phyloP scores from a whole-genome alignment of 2,888 invertebrate genomes.

The Heliconius hortense region DNA sequence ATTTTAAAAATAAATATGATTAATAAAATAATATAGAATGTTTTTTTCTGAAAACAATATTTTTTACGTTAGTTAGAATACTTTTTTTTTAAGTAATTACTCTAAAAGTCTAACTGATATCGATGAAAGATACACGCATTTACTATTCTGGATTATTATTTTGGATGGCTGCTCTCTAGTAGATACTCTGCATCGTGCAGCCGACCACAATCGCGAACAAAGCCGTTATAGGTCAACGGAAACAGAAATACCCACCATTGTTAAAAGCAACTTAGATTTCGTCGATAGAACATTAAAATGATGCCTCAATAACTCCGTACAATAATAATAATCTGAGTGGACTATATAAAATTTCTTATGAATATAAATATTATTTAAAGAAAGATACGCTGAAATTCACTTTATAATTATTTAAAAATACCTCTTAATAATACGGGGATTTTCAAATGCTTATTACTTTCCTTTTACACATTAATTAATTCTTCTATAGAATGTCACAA shows the following conservation, averaged over 20 bases:
- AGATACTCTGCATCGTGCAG: slow-evolving; percentile 23
- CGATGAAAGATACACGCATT: neutral
- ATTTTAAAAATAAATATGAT: too few relatives aligned
- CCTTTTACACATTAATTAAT: too few relatives aligned
- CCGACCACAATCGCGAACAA: slow-evolving; percentile 22
- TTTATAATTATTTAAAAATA: neutral
- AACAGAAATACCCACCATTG: slow-evolving; percentile 17
- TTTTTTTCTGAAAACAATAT: too few relatives aligned
- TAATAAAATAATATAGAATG: too few relatives aligned
- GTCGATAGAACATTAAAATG: slow-evolving; percentile 13
- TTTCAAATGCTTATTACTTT: neutral
- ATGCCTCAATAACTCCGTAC: neutral
- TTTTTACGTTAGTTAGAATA: neutral
- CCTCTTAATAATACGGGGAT: neutral
- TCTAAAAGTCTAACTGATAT: neutral
- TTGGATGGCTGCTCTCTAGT: slow-evolving; percentile 12
- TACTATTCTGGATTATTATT: slow-evolving; percentile 5
- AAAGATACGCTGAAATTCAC: neutral
- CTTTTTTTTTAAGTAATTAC: neutral
- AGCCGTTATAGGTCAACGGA: slow-evolving; percentile 21
- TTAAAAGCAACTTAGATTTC: slow-evolving; percentile 5
- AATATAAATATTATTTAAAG: neutral
- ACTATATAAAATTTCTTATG: neutral
- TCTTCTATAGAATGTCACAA: neutral
- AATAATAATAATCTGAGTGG: neutral